A percentile compares a stretch with the other conserved stretches of the same genome.
These are phyloP conservation scores for Drymonia ruficornis DNA, from an alignment of 2,888 invertebrate genomes.

Conservation along the genomic window DNA sequence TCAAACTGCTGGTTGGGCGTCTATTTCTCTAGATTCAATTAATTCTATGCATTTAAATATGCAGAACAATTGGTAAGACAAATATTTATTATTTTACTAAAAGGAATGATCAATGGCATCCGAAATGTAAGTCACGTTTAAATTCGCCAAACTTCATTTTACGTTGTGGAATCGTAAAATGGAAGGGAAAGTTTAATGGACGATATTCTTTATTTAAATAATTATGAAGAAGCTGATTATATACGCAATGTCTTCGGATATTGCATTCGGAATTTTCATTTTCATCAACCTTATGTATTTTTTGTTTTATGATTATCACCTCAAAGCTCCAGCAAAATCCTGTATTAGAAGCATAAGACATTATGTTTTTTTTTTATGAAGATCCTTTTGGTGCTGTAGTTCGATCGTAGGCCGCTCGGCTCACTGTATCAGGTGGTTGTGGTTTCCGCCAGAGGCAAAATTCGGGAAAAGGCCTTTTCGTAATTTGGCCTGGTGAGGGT, in stretches of 20 bases:
- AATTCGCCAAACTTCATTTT: constrained; percentile 47
- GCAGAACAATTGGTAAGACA: not conserved
- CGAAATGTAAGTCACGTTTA: constrained; percentile 57
- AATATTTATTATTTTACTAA: constrained; percentile 10
- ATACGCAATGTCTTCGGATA: constrained; percentile 15
- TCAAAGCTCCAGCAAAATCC: too few species aligned
- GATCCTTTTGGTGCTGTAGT: too few species aligned
- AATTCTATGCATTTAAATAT: constrained; percentile 11
- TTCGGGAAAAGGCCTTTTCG: too few species aligned
- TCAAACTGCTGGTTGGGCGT: constrained; percentile 43
- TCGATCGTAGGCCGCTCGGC: too few species aligned
- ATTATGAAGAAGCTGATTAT: constrained; percentile 3
- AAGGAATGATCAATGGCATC: constrained; percentile 19
- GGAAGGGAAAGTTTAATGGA: constrained; percentile 43
- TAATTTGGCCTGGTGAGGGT: too few species aligned
- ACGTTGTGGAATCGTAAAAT: constrained; percentile 44
- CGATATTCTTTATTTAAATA: constrained; percentile 7
- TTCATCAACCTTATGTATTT: constrained; percentile 18
- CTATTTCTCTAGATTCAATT: constrained; percentile 45
- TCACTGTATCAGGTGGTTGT: too few species aligned
- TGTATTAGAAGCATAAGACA: too few species aligned
- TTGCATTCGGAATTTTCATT: constrained; percentile 8
- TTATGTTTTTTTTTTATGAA: too few species aligned
- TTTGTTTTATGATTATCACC: too few species aligned
- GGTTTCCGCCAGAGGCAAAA: too few species aligned